Conservation (phyloP, 2,888 invertebrate species). For the Pteria penguin region DNA sequence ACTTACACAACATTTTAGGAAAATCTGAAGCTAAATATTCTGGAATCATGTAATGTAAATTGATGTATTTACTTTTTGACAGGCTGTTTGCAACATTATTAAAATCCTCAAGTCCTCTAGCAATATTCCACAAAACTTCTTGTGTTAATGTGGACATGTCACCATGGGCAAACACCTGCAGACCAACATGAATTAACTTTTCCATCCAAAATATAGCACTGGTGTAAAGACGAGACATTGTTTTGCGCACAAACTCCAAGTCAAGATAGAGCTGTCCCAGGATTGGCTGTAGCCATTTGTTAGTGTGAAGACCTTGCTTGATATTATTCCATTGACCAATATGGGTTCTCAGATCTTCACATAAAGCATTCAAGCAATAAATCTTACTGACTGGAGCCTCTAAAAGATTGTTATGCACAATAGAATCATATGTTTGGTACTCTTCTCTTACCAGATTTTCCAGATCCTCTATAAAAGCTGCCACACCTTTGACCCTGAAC, state of each 20-base stretch:
- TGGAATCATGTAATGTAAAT: slow-evolving; percentile 12
- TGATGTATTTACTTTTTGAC: slow-evolving; percentile 47
- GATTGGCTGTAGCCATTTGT: slow-evolving; percentile 71
- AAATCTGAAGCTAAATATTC: slow-evolving; percentile 26
- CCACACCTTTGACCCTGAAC: slow-evolving; percentile 63
- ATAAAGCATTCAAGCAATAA: slow-evolving; percentile 75
- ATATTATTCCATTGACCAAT: slow-evolving; percentile 78
- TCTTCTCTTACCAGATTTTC: slow-evolving; percentile 72
- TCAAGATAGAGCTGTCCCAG: slow-evolving; percentile 70
- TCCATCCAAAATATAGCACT: slow-evolving; percentile 75
- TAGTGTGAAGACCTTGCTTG: slow-evolving; percentile 74
- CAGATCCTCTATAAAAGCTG: slow-evolving; percentile 71
- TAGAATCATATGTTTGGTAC: slow-evolving; percentile 68
- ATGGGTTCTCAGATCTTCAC: slow-evolving; percentile 77
- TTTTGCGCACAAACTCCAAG: slow-evolving; percentile 65
- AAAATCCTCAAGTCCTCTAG: slow-evolving; percentile 78
- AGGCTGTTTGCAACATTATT: slow-evolving; percentile 73
- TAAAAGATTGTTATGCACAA: slow-evolving; percentile 69
- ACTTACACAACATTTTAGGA: slow-evolving; percentile 26
- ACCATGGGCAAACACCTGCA: slow-evolving; percentile 78
- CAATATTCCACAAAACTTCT: slow-evolving; percentile 77
- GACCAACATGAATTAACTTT: slow-evolving; percentile 74
- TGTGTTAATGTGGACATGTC: slow-evolving; percentile 73
- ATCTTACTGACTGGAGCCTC: slow-evolving; percentile 73
- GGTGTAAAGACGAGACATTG: slow-evolving; percentile 66